Evolutionary conservation across 2,113 vertebrate genomes (phyloP).

Genomic region (Colinus virginianus): DNA sequence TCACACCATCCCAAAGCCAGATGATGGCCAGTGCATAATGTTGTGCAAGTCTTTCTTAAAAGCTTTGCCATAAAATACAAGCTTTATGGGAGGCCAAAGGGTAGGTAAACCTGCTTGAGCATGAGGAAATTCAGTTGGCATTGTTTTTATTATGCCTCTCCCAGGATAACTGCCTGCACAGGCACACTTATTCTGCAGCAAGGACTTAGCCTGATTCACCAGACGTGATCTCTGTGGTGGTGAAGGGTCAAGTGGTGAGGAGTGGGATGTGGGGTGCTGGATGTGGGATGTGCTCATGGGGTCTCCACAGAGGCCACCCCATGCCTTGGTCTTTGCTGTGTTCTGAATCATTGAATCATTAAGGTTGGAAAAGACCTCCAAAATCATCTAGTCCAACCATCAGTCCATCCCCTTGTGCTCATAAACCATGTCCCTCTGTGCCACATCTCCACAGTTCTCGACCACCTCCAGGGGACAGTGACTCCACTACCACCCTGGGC

Average conservation of each 20-base stretch:
- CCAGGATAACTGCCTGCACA: rapidly evolving
- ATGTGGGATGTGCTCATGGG: neutral
- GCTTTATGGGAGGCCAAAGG: neutral
- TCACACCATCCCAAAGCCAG: neutral
- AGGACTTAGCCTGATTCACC: neutral
- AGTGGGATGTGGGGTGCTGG: neutral
- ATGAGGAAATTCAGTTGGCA: neutral
- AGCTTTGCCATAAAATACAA: neutral
- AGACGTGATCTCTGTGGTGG: neutral
- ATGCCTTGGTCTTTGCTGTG: neutral
- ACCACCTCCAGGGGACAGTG: too few relatives aligned
- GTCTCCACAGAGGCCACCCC: neutral
- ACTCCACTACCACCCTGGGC: too few relatives aligned
- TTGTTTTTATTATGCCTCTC: neutral
- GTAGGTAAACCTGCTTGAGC: neutral
- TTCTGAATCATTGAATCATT: too few relatives aligned
- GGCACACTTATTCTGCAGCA: neutral
- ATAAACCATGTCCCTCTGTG: too few relatives aligned
- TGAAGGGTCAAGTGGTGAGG: neutral
- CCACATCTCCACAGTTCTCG: too few relatives aligned
- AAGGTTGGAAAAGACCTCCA: too few relatives aligned
- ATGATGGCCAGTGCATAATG: rapidly evolving
- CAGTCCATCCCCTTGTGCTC: too few relatives aligned
- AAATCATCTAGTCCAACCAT: too few relatives aligned
- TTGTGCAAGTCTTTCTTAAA: neutral